These are phyloP conservation scores for Camponotus vicinus DNA, from an alignment of 1,140 invertebrate genomes.

Conservation along the genomic window DNA sequence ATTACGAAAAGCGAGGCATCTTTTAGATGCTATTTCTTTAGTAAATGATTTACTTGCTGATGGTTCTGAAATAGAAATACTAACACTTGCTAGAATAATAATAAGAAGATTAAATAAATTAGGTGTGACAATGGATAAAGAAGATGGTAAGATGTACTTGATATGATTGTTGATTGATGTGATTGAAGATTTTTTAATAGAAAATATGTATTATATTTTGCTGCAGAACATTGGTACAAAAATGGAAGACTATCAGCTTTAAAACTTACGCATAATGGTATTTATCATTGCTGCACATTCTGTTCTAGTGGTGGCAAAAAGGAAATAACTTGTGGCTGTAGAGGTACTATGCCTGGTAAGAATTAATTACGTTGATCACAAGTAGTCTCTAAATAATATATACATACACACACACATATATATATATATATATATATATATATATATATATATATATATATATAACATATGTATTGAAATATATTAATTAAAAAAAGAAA, in stretches of 20 bases:
- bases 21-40: conserved; percentile 87
- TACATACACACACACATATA: too few species aligned
- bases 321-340: conserved; percentile 90
- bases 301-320: conserved; percentile 92
- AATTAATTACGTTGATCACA: conserved; percentile 2
- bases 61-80: conserved; percentile 90
- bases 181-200: neutral
- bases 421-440: too few species aligned
- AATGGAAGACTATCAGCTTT: conserved; percentile 56
- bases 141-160: conserved; percentile 21
- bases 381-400: neutral
- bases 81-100: conserved; percentile 89
- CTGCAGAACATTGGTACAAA: conserved; percentile 80
- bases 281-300: conserved; percentile 93
- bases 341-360: conserved; percentile 89
- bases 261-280: conserved; percentile 87
- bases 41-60: conserved; percentile 88
- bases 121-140: conserved; percentile 71
- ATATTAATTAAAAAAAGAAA: neutral
- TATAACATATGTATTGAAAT: neutral
- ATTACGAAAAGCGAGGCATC: conserved; percentile 78
- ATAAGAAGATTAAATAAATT: conserved; percentile 88
- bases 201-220: conserved; percentile 31
- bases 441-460: too few species aligned
- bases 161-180: neutral